Conservation (phyloP, 2,113 vertebrate genomes). For the Thomomys bottae region DNA sequence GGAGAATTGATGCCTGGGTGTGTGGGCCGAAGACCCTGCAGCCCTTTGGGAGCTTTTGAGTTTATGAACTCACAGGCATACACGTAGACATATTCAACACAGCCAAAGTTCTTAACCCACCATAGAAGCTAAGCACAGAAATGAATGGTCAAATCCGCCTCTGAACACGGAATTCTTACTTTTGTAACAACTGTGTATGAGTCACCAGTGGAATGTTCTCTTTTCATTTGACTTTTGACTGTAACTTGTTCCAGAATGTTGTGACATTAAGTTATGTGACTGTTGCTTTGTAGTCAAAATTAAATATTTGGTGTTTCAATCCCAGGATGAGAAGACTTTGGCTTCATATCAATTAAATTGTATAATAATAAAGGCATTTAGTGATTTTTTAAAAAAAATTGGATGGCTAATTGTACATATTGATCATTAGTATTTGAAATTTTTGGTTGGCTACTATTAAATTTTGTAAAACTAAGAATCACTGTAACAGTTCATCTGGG, state of each 20-base stretch:
- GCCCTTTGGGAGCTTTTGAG: too few species aligned
- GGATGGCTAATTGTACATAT: constrained; percentile 72
- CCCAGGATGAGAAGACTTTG: constrained; percentile 42
- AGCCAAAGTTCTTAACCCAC: background rate
- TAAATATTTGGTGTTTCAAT: constrained; percentile 71
- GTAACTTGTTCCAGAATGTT: constrained; percentile 59
- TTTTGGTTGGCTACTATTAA: constrained; percentile 72
- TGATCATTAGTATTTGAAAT: constrained; percentile 70
- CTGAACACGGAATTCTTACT: constrained; percentile 55
- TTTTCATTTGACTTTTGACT: constrained; percentile 62
- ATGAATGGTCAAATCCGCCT: constrained; percentile 34
- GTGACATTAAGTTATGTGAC: constrained; percentile 63
- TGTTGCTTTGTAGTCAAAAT: constrained; percentile 75
- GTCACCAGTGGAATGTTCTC: constrained; percentile 68
- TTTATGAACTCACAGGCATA: background rate
- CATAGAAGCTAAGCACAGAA: constrained; percentile 7
- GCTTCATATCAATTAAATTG: constrained; percentile 65
- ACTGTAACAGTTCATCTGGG: constrained; percentile 33
- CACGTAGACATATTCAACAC: background rate
- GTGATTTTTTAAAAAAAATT: constrained; percentile 77
- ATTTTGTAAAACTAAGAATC: constrained; percentile 65
- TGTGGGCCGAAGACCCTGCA: background rate
- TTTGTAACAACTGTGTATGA: constrained; percentile 61
- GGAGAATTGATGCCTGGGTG: background rate
- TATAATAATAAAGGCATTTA: constrained; percentile 74